A percentile compares a stretch with the other conserved stretches of the same genome.
These are phyloP conservation scores for Lymantria dispar DNA, from an alignment of 2,888 invertebrate genomes.

Conservation along the genomic window DNA sequence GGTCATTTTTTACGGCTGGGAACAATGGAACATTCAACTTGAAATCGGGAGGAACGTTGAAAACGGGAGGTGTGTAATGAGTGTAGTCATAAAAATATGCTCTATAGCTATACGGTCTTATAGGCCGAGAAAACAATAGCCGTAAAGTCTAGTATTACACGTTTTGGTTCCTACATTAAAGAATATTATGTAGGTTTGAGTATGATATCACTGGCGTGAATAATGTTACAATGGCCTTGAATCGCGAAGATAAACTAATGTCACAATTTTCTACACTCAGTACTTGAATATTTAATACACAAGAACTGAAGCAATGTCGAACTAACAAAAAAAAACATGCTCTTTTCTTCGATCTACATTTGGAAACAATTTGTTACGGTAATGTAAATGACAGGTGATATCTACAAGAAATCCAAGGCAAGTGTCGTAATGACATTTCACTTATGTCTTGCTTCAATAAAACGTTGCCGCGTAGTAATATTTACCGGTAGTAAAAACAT, in stretches of 20 bases:
- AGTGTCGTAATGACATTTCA: background rate
- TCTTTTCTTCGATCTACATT: background rate
- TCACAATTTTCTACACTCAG: constrained; percentile 34
- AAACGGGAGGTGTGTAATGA: no score
- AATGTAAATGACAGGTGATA: constrained; percentile 1
- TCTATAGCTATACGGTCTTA: background rate
- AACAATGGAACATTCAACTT: no score
- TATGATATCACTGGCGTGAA: constrained; percentile 55
- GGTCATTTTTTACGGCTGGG: no score
- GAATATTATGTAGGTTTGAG: constrained; percentile 32
- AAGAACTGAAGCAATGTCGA: background rate
- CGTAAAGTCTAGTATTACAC: background rate
- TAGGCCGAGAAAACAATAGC: background rate
- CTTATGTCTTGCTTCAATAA: background rate
- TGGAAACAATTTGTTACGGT: background rate
- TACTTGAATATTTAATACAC: constrained; percentile 1
- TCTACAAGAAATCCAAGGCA: background rate
- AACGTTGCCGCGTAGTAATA: background rate
- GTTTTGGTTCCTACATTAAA: constrained; percentile 7
- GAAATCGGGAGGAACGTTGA: no score
- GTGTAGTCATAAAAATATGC: background rate
- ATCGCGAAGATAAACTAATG: constrained; percentile 41
- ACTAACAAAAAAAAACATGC: constrained; percentile 1
- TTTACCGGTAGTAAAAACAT: background rate
- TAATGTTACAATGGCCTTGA: constrained; percentile 52